Evolutionary conservation across 1,140 invertebrate genomes (phyloP).

Genomic region (Bathynomus jamesi): DNA sequence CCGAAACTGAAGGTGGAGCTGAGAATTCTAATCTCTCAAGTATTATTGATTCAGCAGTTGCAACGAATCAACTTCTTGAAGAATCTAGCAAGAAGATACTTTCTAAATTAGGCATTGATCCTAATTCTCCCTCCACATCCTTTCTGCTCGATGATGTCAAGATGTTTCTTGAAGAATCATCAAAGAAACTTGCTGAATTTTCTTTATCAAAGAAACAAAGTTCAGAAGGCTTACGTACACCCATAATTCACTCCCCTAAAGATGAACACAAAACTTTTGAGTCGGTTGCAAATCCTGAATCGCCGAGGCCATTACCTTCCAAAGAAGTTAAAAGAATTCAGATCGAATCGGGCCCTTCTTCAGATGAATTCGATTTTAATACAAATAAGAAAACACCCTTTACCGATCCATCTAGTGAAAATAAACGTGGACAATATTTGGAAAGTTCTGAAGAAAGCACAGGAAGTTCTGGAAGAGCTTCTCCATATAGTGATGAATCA

Average conservation of each 20-base stretch:
- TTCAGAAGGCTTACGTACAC: background rate
- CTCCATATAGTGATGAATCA: constrained; percentile 21
- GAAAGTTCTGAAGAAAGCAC: background rate
- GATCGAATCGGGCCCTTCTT: no score
- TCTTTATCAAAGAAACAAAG: background rate
- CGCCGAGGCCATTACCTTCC: background rate
- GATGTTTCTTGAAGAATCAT: constrained; percentile 15
- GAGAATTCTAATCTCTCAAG: no score
- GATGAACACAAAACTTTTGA: background rate
- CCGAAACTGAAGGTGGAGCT: no score
- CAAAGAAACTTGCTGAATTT: constrained; percentile 8
- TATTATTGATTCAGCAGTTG: no score
- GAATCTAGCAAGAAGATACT: constrained; percentile 8
- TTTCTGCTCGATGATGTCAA: constrained; percentile 10
- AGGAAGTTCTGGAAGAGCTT: background rate
- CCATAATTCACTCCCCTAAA: background rate
- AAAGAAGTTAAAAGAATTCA: no score
- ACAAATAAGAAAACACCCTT: no score
- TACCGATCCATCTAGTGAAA: no score
- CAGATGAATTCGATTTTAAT: no score
- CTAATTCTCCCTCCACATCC: constrained; percentile 7
- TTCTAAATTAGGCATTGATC: constrained; percentile 4
- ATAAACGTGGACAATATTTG: no score
- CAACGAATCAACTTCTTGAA: background rate
- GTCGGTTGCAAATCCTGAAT: background rate